These are phyloP conservation scores for Coreius guichenoti DNA, from an alignment of 2,797 vertebrate genomes.

Conservation along the genomic window DNA sequence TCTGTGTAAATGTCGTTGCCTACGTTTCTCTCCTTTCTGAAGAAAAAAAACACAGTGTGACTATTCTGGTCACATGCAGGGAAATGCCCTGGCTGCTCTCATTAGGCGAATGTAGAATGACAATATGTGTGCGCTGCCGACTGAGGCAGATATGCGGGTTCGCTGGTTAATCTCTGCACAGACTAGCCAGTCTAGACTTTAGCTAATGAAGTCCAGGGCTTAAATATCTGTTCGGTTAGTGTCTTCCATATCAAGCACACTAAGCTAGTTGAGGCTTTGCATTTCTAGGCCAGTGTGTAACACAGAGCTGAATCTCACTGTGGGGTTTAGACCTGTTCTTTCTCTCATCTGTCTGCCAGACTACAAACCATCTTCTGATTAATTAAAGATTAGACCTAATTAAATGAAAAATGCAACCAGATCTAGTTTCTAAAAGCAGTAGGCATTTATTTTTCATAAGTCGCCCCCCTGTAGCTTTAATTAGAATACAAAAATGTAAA, in stretches of 20 bases:
- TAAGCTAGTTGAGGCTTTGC: conserved; percentile 30
- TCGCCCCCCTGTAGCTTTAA: conserved; percentile 23
- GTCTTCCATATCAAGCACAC: conserved; percentile 39
- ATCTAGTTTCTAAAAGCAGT: conserved; percentile 46
- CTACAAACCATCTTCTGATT: conserved; percentile 51
- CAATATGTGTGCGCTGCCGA: neutral
- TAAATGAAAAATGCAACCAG: conserved; percentile 41
- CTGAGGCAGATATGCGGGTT: conserved; percentile 26
- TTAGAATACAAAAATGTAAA: conserved; percentile 24
- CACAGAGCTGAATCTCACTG: conserved; percentile 8
- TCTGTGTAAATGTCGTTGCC: conserved; percentile 21
- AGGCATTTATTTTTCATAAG: conserved; percentile 34
- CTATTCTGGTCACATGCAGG: conserved; percentile 20
- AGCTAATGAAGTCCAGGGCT: conserved; percentile 39
- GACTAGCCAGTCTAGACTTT: conserved; percentile 26
- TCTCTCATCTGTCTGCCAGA: conserved; percentile 37
- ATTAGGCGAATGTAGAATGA: conserved; percentile 36
- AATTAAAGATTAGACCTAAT: conserved; percentile 60
- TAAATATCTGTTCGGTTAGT: conserved; percentile 14
- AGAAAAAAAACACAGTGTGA: conserved; percentile 1
- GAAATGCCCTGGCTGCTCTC: conserved; percentile 11
- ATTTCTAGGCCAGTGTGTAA: conserved; percentile 36
- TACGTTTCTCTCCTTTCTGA: neutral
- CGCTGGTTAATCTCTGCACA: conserved; percentile 40
- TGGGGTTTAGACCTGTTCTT: conserved; percentile 21